phyloP scores from a whole-genome alignment of 2,797 vertebrate genomes.

The Lithobates sylvaticus region DNA sequence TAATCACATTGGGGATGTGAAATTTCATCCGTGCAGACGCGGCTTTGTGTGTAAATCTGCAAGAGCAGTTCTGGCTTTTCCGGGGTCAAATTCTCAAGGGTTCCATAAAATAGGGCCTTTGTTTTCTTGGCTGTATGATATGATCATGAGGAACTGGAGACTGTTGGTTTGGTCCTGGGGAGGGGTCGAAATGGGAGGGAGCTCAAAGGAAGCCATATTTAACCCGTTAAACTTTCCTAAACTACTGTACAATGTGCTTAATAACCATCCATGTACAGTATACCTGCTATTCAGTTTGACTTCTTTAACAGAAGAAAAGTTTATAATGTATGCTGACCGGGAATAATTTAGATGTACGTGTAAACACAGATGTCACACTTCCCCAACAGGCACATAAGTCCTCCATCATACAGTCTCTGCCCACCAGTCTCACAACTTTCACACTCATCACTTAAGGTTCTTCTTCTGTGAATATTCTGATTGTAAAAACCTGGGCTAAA shows the following conservation, averaged over 20 bases:
- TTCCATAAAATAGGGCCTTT: constrained; percentile 80
- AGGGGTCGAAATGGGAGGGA: constrained; percentile 49
- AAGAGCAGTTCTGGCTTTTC: constrained; percentile 74
- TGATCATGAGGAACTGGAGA: constrained; percentile 78
- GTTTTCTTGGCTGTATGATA: constrained; percentile 81
- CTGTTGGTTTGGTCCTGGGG: constrained; percentile 56
- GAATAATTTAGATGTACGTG: too few species aligned
- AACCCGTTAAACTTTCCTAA: constrained; percentile 23
- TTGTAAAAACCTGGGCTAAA: constrained; percentile 28
- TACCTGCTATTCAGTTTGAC: too few species aligned
- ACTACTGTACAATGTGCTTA: neutral
- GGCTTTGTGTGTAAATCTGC: constrained; percentile 81
- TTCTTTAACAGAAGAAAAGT: too few species aligned
- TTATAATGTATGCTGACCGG: too few species aligned
- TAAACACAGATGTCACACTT: too few species aligned
- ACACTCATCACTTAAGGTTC: neutral
- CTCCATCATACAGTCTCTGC: neutral
- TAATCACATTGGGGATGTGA: constrained; percentile 85
- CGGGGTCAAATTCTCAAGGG: constrained; percentile 78
- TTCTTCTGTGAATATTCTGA: neutral
- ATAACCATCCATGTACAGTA: neutral
- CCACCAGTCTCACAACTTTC: neutral
- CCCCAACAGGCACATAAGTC: too few species aligned
- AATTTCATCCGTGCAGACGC: constrained; percentile 85
- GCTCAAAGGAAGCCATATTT: constrained; percentile 38